These are phyloP conservation scores for Drosophila leontia DNA, from an alignment of 1,140 invertebrate genomes.

Conservation along the genomic window DNA sequence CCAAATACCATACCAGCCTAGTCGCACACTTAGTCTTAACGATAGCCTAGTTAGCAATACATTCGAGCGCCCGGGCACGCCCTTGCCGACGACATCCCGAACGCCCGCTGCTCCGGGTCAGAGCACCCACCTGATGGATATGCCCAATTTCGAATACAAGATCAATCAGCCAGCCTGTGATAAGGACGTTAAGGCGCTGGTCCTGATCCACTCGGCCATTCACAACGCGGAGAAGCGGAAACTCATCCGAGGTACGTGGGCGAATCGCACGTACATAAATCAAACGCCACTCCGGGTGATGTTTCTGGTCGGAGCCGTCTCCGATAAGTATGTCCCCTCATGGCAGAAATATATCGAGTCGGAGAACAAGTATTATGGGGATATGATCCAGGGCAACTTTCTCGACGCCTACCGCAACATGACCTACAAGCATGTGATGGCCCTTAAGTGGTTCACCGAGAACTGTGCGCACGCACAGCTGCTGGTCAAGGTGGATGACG, in stretches of 20 bases:
- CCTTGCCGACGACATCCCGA: slow-evolving; percentile 41
- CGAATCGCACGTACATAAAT: slow-evolving; percentile 50
- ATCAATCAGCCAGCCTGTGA: slow-evolving; percentile 86
- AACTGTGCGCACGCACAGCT: slow-evolving; percentile 90
- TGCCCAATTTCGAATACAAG: slow-evolving; percentile 87
- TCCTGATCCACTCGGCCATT: slow-evolving; percentile 90
- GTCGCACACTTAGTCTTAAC: slow-evolving; percentile 63
- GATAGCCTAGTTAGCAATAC: slow-evolving; percentile 64
- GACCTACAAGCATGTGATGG: slow-evolving; percentile 94
- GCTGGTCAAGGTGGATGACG: slow-evolving; percentile 92
- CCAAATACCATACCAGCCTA: slow-evolving; percentile 73
- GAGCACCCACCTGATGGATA: slow-evolving; percentile 86
- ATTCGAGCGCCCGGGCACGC: slow-evolving; percentile 37
- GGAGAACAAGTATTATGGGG: slow-evolving; percentile 88
- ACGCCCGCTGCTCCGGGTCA: slow-evolving; percentile 58
- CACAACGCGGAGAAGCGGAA: slow-evolving; percentile 87
- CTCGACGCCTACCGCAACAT: slow-evolving; percentile 93
- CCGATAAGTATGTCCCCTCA: slow-evolving; percentile 25
- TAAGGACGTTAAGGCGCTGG: slow-evolving; percentile 85
- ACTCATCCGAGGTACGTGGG: slow-evolving; percentile 90
- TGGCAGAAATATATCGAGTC: slow-evolving; percentile 86
- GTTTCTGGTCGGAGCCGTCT: slow-evolving; percentile 89
- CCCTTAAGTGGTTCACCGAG: slow-evolving; percentile 92
- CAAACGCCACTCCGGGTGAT: slow-evolving; percentile 86
- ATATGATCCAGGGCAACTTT: slow-evolving; percentile 93